Conservation (phyloP, 2,888 invertebrate species). For the Scaptomyza cyrtandrae region DNA sequence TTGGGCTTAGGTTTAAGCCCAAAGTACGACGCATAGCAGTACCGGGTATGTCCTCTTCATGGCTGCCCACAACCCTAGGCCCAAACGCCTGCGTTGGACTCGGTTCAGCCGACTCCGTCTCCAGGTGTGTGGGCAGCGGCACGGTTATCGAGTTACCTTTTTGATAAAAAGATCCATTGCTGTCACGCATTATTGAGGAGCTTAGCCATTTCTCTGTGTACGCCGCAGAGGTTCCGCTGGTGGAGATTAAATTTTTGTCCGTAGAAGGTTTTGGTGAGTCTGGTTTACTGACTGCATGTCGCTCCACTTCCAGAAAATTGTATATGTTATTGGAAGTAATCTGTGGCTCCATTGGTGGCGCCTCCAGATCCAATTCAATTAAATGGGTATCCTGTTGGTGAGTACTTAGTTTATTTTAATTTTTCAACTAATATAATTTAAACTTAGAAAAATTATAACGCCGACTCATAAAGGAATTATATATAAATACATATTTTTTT, state of each 20-base stretch:
- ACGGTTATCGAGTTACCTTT: conserved; percentile 67
- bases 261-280: conserved; percentile 38
- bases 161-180: conserved; percentile 43
- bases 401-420: neutral
- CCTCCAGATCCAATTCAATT: conserved; percentile 51
- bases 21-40: conserved; percentile 83
- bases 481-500: no score
- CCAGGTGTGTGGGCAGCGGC: conserved; percentile 80
- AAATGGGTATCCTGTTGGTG: conserved; percentile 63
- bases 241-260: conserved; percentile 25
- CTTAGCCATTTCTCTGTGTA: conserved; percentile 81
- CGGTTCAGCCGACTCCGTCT: conserved; percentile 81
- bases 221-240: conserved; percentile 30
- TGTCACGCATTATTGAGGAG: conserved; percentile 61
- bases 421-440: neutral
- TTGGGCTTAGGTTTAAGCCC: conserved; percentile 74
- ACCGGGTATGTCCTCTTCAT: conserved; percentile 83
- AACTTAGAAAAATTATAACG: no score
- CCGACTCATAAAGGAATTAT: no score
- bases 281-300: conserved; percentile 41
- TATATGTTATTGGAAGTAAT: conserved; percentile 62
- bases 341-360: conserved; percentile 19
- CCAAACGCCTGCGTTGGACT: conserved; percentile 85
- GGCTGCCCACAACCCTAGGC: conserved; percentile 83
- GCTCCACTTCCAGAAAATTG: conserved; percentile 58